Conservation (phyloP, 92 coral and sea anemone species). For the Paragorgia papillata region DNA sequence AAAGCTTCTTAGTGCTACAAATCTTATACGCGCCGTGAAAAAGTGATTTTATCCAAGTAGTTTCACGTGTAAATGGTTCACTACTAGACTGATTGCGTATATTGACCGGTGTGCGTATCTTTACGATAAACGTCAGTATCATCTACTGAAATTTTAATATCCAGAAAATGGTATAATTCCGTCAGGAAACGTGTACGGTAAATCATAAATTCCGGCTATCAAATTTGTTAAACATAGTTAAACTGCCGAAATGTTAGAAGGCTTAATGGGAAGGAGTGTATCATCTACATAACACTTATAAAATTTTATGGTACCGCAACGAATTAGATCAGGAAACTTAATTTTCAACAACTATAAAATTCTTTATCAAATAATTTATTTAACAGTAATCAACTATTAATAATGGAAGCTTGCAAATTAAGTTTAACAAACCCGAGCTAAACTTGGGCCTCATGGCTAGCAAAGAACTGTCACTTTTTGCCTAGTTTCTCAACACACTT, state of each 20-base stretch:
- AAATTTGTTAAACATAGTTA: constrained; percentile 7
- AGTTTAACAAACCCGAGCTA: no score
- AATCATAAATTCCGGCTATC: constrained; percentile 29
- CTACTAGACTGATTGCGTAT: constrained; percentile 10
- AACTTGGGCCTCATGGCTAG: no score
- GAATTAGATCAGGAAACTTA: constrained; percentile 30
- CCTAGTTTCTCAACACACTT: no score
- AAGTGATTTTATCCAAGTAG: constrained; percentile 14
- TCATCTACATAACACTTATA: constrained; percentile 39
- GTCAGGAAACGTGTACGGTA: constrained; percentile 32
- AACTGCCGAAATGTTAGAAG: constrained; percentile 18
- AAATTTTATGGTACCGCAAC: constrained; percentile 9
- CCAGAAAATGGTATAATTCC: constrained; percentile 33
- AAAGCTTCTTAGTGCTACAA: constrained; percentile 31
- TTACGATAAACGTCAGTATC: constrained; percentile 42
- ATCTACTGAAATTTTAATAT: constrained; percentile 25
- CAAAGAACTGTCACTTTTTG: no score
- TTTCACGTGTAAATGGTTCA: constrained; percentile 24
- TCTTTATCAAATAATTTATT: no score
- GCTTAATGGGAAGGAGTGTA: constrained; percentile 29
- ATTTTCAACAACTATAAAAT: not conserved
- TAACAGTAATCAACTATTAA: no score
- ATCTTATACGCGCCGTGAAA: constrained; percentile 18
- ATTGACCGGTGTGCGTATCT: constrained; percentile 26
- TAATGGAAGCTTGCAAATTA: no score